phyloP scores from a whole-genome alignment of 2,113 vertebrate species.

The Pelecanoides urinatrix region DNA sequence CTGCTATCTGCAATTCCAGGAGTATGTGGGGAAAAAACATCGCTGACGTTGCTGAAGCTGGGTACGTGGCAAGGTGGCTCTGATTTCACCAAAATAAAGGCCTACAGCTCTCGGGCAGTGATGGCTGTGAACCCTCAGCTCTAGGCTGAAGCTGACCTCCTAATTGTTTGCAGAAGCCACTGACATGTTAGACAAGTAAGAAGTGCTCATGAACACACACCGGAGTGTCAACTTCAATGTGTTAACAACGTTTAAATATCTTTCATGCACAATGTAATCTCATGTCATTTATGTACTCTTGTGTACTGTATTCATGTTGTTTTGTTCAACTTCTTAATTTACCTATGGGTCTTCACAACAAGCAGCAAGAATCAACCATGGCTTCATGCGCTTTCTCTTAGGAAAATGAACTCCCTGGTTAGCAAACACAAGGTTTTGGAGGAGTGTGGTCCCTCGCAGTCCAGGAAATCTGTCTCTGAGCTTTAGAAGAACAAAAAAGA shows the following conservation, averaged over 20 bases:
- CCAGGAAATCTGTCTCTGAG: neutral
- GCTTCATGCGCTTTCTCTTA: neutral
- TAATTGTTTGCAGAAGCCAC: neutral
- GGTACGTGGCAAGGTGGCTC: rapidly evolving
- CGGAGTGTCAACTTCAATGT: neutral
- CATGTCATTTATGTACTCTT: neutral
- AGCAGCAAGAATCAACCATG: neutral
- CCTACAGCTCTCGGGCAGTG: neutral
- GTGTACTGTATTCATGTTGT: neutral
- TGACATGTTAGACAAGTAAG: neutral
- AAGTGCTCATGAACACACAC: neutral
- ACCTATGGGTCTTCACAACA: neutral
- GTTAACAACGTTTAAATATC: neutral
- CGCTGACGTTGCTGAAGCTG: neutral
- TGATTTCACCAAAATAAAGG: neutral
- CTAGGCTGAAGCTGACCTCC: neutral
- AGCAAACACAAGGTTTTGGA: neutral
- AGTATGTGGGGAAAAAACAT: neutral
- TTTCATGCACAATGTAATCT: neutral
- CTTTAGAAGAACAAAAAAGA: neutral
- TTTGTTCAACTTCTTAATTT: neutral
- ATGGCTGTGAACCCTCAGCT: neutral
- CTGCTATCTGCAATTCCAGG: neutral
- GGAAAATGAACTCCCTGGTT: neutral
- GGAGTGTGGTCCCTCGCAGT: neutral